These are phyloP conservation scores for Marmota flaviventris DNA, from an alignment of 2,113 vertebrate species.

Conservation along the genomic window DNA sequence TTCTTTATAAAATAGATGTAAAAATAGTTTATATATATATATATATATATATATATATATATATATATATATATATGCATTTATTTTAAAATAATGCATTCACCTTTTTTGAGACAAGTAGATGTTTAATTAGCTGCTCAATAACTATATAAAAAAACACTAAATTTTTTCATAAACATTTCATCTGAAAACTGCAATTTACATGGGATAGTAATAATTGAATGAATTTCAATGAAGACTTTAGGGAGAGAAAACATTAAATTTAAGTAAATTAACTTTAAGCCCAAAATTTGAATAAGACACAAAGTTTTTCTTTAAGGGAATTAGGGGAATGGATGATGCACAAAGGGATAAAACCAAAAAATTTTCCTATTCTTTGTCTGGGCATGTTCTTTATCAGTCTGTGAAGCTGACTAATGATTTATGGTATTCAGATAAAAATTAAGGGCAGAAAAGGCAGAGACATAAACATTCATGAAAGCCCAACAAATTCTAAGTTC, in stretches of 20 bases:
- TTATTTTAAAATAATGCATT: background rate
- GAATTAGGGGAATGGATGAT: too few relatives aligned
- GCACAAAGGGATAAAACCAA: too few relatives aligned
- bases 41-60: background rate
- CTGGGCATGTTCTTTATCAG: background rate
- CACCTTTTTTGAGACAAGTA: too few relatives aligned
- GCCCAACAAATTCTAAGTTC: background rate
- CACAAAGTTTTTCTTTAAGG: background rate
- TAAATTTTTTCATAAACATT: background rate
- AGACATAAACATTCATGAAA: background rate
- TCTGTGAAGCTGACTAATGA: background rate
- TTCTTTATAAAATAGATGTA: background rate
- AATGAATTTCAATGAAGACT: background rate
- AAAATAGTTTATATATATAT: background rate
- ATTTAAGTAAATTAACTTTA: background rate
- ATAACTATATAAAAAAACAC: background rate
- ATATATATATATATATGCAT: background rate
- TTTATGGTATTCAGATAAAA: background rate
- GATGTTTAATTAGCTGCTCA: background rate
- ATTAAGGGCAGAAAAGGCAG: background rate
- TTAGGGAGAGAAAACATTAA: background rate
- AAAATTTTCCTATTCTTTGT: background rate
- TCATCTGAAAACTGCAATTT: constrained; percentile 3
- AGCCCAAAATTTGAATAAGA: background rate
- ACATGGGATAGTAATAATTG: background rate